Evolutionary conservation across 2,888 invertebrate species (phyloP), one percentile per base, ranked within the genome.

Genomic region (Mesorhabditis belari): DNA sequence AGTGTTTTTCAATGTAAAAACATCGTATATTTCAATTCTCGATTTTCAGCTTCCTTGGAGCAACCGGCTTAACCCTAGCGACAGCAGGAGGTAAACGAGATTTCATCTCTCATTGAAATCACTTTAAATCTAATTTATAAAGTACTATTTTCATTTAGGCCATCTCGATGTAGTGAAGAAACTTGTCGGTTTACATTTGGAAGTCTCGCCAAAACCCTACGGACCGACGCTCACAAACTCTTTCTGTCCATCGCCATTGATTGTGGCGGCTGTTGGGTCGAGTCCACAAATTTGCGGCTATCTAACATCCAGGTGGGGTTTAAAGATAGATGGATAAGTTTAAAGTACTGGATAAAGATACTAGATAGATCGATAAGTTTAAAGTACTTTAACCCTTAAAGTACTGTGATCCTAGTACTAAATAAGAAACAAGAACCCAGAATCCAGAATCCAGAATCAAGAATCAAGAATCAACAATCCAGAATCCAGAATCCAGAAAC

Each of bases 181-280:
- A 51, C 59, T 73, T 9, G 60, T 71, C 5, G 63, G 65, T 17
- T 49, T 73, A 12, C 53, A 60, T 3, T 56, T 68, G 12, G 63
- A 62, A 12, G 50, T 60, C n/a, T 59, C 60, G 5, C 52, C 27
- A 3, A 21, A 24, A 23, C 50, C 44, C 17, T n/a, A n/a, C n/a
- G n/a, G n/a, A n/a, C n/a, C n/a, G n/a, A n/a, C n/a, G n/a, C n/a
- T n/a, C n/a, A n/a, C n/a, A n/a, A n/a, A n/a, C n/a, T 62, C 59
- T 44, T 53, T 74, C 6, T 70, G 74, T 4, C 75, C 76, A 0
- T 71, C 76, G 0, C 68, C 76, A 2, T 59, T 77, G n/a, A 74
- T 77, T 52, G 73, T 72, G 6, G 75, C 76, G 6, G 72, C 74
- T 12, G 72, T 65, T 52, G 59, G 65, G 49, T 68, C 67, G 23